These are phyloP conservation scores for Lysandra bellargus DNA, from an alignment of 2,888 invertebrate genomes.

Conservation along the genomic window DNA sequence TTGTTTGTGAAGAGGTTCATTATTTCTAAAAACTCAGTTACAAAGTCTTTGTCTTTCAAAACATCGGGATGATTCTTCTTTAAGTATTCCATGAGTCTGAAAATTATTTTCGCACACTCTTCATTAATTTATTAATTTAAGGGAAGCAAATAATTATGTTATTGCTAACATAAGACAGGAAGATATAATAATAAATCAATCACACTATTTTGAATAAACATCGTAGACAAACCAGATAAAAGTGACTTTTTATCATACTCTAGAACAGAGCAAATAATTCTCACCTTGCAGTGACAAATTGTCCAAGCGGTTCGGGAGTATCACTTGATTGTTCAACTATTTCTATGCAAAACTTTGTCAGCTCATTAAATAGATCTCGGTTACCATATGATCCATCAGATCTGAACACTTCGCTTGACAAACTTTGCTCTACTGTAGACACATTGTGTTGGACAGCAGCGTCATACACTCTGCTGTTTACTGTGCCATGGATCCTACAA, in stretches of 20 bases:
- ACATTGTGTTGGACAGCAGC: constrained; percentile 53
- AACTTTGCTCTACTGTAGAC: constrained; percentile 48
- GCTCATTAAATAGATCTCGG: constrained; percentile 41
- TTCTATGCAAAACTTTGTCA: constrained; percentile 42
- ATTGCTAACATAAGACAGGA: background rate
- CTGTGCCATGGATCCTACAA: constrained; percentile 63
- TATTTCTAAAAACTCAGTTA: constrained; percentile 45
- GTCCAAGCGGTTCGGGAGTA: constrained; percentile 42
- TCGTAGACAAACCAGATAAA: too few species aligned
- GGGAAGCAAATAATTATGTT: background rate
- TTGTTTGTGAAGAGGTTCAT: constrained; percentile 46
- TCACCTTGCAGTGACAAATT: constrained; percentile 46
- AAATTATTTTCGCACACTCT: background rate
- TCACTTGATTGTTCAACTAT: constrained; percentile 37
- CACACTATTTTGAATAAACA: too few species aligned
- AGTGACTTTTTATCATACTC: too few species aligned
- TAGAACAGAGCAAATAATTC: background rate
- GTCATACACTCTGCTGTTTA: constrained; percentile 51
- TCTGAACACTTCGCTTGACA: constrained; percentile 44
- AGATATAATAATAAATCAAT: too few species aligned
- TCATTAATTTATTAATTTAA: background rate
- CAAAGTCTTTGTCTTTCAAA: constrained; percentile 45
- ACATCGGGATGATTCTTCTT: constrained; percentile 45
- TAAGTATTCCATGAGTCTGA: constrained; percentile 46
- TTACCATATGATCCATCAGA: constrained; percentile 46